Evolutionary conservation across 2,888 invertebrate species (phyloP), one percentile per base, ranked within the genome.

Genomic region (Ariolimax columbianus): DNA sequence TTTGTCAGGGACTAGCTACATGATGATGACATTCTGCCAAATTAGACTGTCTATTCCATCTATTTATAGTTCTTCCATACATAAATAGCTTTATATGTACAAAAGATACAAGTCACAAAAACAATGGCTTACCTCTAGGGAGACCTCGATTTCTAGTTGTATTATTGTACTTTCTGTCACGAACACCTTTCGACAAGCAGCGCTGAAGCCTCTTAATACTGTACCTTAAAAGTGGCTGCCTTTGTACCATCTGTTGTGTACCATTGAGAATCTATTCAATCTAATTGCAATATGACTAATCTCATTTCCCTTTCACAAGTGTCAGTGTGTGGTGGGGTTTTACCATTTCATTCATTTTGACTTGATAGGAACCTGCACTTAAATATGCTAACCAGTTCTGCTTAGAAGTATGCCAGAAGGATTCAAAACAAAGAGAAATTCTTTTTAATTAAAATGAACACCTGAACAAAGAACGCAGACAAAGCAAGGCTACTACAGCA

Each of bases 81-180:
- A 55, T 19, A 63, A 14, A 17, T 26, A 40, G 14, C 26, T 36
- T 72, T 40, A 38, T 40, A 4, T 26, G 11, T 11, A 0, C 11
- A 72, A 72, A 33, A 4, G 3, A 72, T 23, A 40, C 6, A 40
- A 72, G 11, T 26, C 23, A 72, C 40, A 72, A 72, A 7, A 72
- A 7, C 0, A 38, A 26, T 40, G 40, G 40, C 63, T 79, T 40
- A 79, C 66, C 79, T 79, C 23, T 40, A n/a, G 4, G 14, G 36
- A 14, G 38, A 23, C 81, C 40, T 51, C n/a, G 70, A 11, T 26
- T 77, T 11, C 83, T 30, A 33, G 63, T 77, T 36, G 59, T 83
- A 36, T 77, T 83, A 66, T 77, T 83, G 68, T 84, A 79, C 38
- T 66, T 84, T 43, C 84, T 75, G 70, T 84, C 84, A 51, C 36